Percentiles rank a stretch among this genome's conserved stretches.
These are phyloP conservation scores for Papilio aristodemus DNA, from an alignment of 1,140 invertebrate species.

Conservation along the genomic window DNA sequence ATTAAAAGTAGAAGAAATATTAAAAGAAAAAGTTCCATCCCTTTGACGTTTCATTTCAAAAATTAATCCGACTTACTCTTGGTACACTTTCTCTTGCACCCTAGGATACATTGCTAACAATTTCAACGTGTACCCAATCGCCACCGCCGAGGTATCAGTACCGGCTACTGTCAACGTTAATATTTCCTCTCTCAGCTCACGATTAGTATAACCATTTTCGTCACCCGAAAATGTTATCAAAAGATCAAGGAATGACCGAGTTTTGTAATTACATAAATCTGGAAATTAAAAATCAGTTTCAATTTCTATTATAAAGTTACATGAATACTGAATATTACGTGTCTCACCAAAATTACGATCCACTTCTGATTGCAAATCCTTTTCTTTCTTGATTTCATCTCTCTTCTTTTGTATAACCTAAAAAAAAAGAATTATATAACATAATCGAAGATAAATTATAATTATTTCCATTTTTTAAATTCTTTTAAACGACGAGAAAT, in stretches of 20 bases:
- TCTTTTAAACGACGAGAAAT: not conserved
- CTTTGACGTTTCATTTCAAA: not conserved
- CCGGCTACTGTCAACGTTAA: slow-evolving; percentile 54
- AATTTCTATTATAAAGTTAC: slow-evolving; percentile 10
- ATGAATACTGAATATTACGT: not conserved
- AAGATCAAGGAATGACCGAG: slow-evolving; percentile 48
- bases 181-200: slow-evolving; percentile 58
- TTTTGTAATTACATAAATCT: slow-evolving; percentile 38
- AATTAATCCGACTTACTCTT: slow-evolving; percentile 56
- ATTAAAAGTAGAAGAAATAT: no score
- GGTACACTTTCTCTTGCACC: slow-evolving; percentile 53
- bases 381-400: slow-evolving; percentile 50
- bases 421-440: slow-evolving; percentile 20
- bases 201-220: slow-evolving; percentile 53
- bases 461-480: not conserved
- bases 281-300: slow-evolving; percentile 20
- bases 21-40: no score
- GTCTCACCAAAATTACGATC: slow-evolving; percentile 51
- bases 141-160: slow-evolving; percentile 54
- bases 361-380: slow-evolving; percentile 42
- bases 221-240: slow-evolving; percentile 55
- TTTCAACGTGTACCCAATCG: slow-evolving; percentile 48
- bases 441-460: not conserved
- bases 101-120: slow-evolving; percentile 57
- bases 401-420: slow-evolving; percentile 57